Percentiles rank a stretch among this genome's conserved stretches.
phyloP scores from a whole-genome alignment of 2,888 invertebrate genomes.

The Andrena bicolor region DNA sequence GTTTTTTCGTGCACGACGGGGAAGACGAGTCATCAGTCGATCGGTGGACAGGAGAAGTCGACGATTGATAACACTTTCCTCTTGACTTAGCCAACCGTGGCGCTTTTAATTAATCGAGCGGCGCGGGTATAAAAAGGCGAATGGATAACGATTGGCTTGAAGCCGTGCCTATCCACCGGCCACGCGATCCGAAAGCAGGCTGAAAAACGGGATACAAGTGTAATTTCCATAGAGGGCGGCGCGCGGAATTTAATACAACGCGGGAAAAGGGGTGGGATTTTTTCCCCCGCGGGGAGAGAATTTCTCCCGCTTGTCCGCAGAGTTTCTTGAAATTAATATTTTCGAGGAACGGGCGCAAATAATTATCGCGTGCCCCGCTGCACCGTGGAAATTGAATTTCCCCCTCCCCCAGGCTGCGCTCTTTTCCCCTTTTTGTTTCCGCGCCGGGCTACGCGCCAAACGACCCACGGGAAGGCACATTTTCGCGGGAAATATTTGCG shows the following conservation, averaged over 20 bases:
- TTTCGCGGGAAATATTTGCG: constrained; percentile 26
- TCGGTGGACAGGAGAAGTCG: constrained; percentile 26
- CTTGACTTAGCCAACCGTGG: constrained; percentile 23
- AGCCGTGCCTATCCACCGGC: background rate
- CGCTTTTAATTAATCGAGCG: background rate
- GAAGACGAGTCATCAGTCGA: constrained; percentile 18
- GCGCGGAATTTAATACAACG: constrained; percentile 23
- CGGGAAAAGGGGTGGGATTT: background rate
- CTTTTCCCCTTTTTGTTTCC: background rate
- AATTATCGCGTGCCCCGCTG: constrained; percentile 23
- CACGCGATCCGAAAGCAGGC: constrained; percentile 1
- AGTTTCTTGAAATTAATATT: constrained; percentile 42
- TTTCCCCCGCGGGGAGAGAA: background rate
- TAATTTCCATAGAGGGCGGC: constrained; percentile 4
- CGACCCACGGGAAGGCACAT: constrained; percentile 27
- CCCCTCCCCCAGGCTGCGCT: background rate
- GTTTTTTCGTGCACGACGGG: background rate
- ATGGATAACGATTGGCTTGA: background rate
- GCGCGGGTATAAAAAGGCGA: background rate
- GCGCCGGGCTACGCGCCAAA: constrained; percentile 32
- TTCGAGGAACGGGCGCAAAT: constrained; percentile 32
- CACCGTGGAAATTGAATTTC: constrained; percentile 27
- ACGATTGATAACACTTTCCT: constrained; percentile 44
- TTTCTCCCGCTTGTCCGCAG: background rate
- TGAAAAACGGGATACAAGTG: constrained; percentile 19